Evolutionary conservation across 1,140 invertebrate genomes (phyloP).

Genomic region (Cotesia glomerata): DNA sequence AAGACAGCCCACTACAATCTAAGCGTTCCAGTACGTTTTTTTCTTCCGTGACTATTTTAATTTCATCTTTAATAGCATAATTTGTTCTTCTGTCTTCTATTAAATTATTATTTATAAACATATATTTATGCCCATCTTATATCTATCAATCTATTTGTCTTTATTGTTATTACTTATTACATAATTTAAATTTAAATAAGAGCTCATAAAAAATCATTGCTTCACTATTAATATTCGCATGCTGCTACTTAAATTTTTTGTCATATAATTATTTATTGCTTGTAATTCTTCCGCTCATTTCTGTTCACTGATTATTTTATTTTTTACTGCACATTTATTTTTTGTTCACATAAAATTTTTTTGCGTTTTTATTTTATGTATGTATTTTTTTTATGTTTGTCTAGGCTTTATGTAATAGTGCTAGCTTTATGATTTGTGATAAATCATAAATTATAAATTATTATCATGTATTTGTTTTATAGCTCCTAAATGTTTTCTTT

Average conservation of each 20-base stretch:
- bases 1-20: constrained; percentile 79
- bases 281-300: constrained; percentile 1
- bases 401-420: background rate
- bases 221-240: constrained; percentile 39
- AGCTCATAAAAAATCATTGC: background rate
- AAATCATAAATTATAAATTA: background rate
- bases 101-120: background rate
- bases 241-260: background rate
- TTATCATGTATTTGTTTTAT: background rate
- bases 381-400: too few species aligned
- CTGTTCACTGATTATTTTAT: constrained; percentile 14
- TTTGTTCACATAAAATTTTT: too few species aligned
- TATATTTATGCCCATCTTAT: background rate
- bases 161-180: constrained; percentile 2
- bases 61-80: constrained; percentile 8
- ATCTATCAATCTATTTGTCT: background rate
- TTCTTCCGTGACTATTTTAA: constrained; percentile 31
- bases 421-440: background rate
- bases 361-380: too few species aligned
- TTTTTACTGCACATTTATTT: background rate
- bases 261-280: background rate
- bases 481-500: background rate
- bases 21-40: constrained; percentile 78
- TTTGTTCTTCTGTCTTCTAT: constrained; percentile 13
- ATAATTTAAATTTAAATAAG: background rate